Base-by-base conservation (phyloP, 1,140 invertebrate genomes). In the Cotesia glomerata region DNA sequence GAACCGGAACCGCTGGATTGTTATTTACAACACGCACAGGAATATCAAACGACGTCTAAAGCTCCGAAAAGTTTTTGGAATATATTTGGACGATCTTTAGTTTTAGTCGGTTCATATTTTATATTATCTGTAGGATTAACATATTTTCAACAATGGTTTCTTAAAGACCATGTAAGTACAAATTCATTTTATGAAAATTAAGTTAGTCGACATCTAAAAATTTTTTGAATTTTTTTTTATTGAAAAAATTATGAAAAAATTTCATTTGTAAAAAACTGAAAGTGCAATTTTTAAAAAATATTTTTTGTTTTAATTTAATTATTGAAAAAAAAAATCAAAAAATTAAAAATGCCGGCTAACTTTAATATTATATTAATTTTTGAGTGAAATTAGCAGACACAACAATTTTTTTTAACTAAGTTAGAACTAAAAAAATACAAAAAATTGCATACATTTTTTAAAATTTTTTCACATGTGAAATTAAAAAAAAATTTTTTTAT, bases 61-160 rank as follows among this genome's bases (percentile, higher is more conserved):
- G 77, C 78, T 58, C 77, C 80, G 51, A 51, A 66, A 45, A 69
- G 83, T 39, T 77, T 84, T 74, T 83, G 82, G 79, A 80, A 74
- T 73, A 83, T 80, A 77, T 75, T 82, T 62, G 74, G 88, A 8
- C 82, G 86, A 74, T 89, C 88, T 8, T 64, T 84, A 18, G 58
- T 86, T 59, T 81, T 95, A 45, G 93, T 98, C 71, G 81, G 93
- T 3, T 85, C 94, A 36, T 98, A 98, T 85, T 97, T 97, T 84
- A 87, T 91, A 4, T 90, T 97, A 69, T 98, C 97, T 5, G 97
- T 99, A 79, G 92, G 95, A 66, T 90, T 99, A n/a, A 98, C 96
- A 14, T 98, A 98, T 88, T 99, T 98, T 83, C 96, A 98, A 83
- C 92, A 97, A 90, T 94, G 94, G 91, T 91, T 98, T 74, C 91